Percentiles rank a stretch among this genome's conserved stretches.
phyloP scores from a whole-genome alignment of 2,113 vertebrate genomes.

The Neotoma lepida region DNA sequence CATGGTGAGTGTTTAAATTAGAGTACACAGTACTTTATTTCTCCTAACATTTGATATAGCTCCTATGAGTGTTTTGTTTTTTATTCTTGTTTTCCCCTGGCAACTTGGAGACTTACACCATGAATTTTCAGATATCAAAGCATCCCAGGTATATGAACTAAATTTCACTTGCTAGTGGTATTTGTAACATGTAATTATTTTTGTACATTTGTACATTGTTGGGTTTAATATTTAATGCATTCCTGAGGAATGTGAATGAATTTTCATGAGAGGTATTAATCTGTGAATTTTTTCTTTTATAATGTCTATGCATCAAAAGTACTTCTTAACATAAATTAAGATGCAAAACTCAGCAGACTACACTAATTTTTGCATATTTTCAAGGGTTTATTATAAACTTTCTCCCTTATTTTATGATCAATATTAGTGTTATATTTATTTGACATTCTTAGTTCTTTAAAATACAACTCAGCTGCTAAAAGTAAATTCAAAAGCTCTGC shows the following conservation, averaged over 20 bases:
- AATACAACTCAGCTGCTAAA: not conserved
- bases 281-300: not conserved
- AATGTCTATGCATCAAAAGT: not conserved
- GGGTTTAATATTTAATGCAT: not conserved
- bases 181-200: not conserved
- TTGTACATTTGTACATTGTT: not conserved
- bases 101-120: not conserved
- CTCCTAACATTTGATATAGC: not conserved
- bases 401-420: not conserved
- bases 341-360: not conserved
- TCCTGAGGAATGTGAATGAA: not conserved
- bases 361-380: not conserved
- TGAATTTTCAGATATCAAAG: not conserved
- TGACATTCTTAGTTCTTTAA: not conserved
- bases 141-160: not conserved
- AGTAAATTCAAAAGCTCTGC: not conserved
- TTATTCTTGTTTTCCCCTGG: not conserved
- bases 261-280: not conserved
- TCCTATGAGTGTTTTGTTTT: not conserved
- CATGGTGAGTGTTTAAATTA: not conserved
- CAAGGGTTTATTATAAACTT: not conserved
- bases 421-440: not conserved
- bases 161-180: not conserved
- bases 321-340: slow-evolving; percentile 20
- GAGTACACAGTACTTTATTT: not conserved